Evolutionary conservation across 2,113 vertebrate species (phyloP).

Genomic region (Rhinoptilus africanus): DNA sequence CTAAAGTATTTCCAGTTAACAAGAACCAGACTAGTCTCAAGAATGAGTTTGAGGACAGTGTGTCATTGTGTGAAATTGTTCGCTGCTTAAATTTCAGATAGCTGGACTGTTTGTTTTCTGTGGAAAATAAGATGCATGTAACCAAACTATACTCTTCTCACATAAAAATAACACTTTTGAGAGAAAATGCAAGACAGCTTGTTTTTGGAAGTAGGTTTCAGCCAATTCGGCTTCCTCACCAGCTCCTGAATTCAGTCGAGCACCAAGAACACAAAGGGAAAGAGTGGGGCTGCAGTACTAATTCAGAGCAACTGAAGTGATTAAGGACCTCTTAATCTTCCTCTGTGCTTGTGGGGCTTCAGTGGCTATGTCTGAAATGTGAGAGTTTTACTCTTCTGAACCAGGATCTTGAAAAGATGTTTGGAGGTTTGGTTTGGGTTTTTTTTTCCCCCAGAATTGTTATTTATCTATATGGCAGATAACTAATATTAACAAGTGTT

Average conservation of each 20-base stretch:
- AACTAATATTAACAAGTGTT: not conserved
- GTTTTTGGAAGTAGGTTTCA: not conserved
- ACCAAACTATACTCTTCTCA: not conserved
- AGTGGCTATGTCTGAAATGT: not conserved
- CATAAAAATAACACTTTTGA: not conserved
- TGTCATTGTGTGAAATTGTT: not conserved
- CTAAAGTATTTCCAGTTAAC: not conserved
- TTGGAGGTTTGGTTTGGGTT: not conserved
- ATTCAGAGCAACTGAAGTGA: not conserved
- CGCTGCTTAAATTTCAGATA: not conserved
- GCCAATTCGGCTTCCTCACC: not conserved
- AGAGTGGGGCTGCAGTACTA: not conserved
- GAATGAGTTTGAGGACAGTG: not conserved
- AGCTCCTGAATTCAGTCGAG: not conserved
- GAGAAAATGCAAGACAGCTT: not conserved
- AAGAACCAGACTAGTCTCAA: not conserved
- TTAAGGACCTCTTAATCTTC: not conserved
- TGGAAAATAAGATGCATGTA: not conserved
- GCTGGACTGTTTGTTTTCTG: not conserved
- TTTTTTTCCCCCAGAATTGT: rapidly evolving
- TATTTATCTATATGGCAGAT: not conserved
- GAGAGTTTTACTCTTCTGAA: not conserved
- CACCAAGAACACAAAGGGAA: not conserved
- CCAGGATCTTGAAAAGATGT: not conserved
- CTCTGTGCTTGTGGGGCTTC: not conserved